A percentile compares a stretch with the other conserved stretches of the same genome.
These are phyloP conservation scores for Cantharis rustica DNA, from an alignment of 2,888 invertebrate species.

Conservation along the genomic window DNA sequence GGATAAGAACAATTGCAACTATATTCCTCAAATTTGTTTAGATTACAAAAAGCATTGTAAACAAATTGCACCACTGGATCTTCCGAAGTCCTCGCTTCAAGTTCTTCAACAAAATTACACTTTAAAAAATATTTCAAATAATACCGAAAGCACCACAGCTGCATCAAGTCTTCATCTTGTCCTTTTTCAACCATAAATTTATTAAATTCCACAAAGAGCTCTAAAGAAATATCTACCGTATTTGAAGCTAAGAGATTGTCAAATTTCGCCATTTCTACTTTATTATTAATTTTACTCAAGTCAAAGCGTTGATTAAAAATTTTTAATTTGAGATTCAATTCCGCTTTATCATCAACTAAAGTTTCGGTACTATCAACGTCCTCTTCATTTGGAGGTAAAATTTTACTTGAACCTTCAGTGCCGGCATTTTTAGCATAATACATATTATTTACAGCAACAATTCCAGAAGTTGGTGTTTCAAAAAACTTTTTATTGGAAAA, in stretches of 20 bases:
- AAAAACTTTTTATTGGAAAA: slow-evolving; percentile 53
- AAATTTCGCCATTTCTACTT: slow-evolving; percentile 47
- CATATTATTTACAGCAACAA: slow-evolving; percentile 60
- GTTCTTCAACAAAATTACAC: slow-evolving; percentile 26
- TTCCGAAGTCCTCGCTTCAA: slow-evolving; percentile 38
- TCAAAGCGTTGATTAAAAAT: slow-evolving; percentile 50
- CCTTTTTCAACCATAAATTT: slow-evolving; percentile 37
- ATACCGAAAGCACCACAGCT: slow-evolving; percentile 49
- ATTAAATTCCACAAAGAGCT: slow-evolving; percentile 42
- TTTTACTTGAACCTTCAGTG: slow-evolving; percentile 48
- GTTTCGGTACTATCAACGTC: background rate
- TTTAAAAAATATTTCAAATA: slow-evolving; percentile 46
- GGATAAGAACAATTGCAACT: slow-evolving; percentile 61
- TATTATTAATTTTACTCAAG: slow-evolving; percentile 49
- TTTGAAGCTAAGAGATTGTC: slow-evolving; percentile 39
- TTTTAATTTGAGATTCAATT: slow-evolving; percentile 36
- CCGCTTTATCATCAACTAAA: background rate
- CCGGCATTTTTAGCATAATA: slow-evolving; percentile 32
- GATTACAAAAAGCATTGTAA: slow-evolving; percentile 59
- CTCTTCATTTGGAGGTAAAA: slow-evolving; percentile 47
- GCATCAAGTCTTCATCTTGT: slow-evolving; percentile 37
- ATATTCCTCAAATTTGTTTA: slow-evolving; percentile 54
- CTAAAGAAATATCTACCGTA: slow-evolving; percentile 38
- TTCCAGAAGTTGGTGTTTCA: slow-evolving; percentile 61
- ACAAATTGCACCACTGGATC: slow-evolving; percentile 60